phyloP scores from a whole-genome alignment of 2,888 invertebrate species.

The Mesorhabditis belari region DNA sequence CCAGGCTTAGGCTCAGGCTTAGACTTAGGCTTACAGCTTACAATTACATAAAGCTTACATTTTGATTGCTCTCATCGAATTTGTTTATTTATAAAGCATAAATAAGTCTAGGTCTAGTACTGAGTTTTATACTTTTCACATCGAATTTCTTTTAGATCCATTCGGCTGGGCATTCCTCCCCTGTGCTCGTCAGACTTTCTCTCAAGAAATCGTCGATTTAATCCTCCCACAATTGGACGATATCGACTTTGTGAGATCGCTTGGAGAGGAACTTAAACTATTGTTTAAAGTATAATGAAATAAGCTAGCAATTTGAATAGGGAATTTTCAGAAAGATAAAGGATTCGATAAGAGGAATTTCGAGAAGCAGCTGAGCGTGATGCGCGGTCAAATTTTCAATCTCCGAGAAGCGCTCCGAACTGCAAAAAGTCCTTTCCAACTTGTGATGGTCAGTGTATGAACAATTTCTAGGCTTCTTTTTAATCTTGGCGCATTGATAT shows the following conservation, averaged over 20 bases:
- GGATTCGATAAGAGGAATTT: constrained; percentile 91
- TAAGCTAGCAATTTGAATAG: background rate
- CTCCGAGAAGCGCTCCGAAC: constrained; percentile 93
- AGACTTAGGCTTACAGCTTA: too few species aligned
- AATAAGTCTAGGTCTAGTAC: too few species aligned
- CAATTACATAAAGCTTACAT: too few species aligned
- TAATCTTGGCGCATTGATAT: too few species aligned
- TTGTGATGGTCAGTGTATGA: constrained; percentile 40
- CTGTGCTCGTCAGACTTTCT: constrained; percentile 91
- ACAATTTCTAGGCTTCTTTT: too few species aligned
- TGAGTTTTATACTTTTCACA: too few species aligned
- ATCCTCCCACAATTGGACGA: constrained; percentile 86
- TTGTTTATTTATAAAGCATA: too few species aligned
- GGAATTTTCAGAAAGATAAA: constrained; percentile 77
- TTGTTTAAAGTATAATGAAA: constrained; percentile 72
- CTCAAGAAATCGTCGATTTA: constrained; percentile 79
- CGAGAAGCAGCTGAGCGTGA: constrained; percentile 97
- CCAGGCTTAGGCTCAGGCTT: too few species aligned
- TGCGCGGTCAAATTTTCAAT: constrained; percentile 92
- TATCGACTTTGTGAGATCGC: constrained; percentile 92
- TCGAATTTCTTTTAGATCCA: constrained; percentile 73
- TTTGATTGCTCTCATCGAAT: too few species aligned
- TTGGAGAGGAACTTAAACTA: constrained; percentile 79
- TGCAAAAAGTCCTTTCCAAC: constrained; percentile 79
- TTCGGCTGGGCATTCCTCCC: constrained; percentile 99